Conservation (phyloP, 2,113 vertebrate species). For the Elachura formosa region DNA sequence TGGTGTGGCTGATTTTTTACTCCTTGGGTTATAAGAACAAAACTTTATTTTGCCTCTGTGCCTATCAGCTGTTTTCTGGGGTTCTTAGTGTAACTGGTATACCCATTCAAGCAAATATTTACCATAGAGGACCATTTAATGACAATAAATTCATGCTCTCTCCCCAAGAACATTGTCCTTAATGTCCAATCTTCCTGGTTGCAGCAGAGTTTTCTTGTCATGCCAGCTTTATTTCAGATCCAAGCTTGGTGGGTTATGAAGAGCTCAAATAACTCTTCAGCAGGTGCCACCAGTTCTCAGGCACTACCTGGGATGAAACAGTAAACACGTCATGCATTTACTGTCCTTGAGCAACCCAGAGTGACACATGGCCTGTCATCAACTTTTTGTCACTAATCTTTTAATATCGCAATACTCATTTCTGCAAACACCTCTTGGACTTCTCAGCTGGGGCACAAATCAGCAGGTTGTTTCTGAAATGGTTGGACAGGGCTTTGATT, state of each 20-base stretch:
- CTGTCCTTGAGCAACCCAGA: not conserved
- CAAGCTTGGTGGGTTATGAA: not conserved
- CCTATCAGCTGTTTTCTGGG: not conserved
- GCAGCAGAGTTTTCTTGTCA: not conserved
- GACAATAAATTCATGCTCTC: fast-evolving
- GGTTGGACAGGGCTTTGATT: not conserved
- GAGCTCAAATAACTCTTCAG: not conserved
- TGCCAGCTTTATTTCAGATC: not conserved
- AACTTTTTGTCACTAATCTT: not conserved
- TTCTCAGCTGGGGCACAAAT: not conserved
- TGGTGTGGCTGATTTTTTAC: not conserved
- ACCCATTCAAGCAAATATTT: not conserved
- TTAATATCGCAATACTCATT: not conserved
- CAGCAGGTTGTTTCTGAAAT: not conserved
- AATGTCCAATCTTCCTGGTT: not conserved
- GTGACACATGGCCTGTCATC: not conserved
- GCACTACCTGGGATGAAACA: not conserved
- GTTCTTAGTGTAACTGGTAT: not conserved
- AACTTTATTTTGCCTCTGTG: not conserved
- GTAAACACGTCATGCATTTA: fast-evolving
- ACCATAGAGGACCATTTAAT: not conserved
- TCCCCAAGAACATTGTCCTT: fast-evolving
- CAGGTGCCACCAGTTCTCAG: not conserved
- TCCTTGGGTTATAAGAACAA: not conserved
- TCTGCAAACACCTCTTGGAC: not conserved